Base-by-base conservation (phyloP, 2,797 vertebrate genomes). In the Gouania willdenowi region DNA sequence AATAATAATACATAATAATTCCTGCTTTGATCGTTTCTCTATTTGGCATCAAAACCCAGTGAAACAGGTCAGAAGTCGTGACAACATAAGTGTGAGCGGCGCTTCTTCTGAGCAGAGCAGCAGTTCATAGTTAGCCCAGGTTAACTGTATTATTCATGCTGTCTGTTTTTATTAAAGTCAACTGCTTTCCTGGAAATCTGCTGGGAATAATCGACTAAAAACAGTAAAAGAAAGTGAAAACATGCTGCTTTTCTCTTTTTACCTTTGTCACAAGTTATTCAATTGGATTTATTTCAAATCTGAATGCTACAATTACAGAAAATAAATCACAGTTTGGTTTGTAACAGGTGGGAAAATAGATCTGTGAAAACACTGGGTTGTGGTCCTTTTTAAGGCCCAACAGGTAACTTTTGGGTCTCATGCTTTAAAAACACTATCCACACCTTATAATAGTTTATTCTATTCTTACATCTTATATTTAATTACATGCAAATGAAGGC, bases 61-160 rank as follows among this genome's bases (percentile, higher is more conserved):
- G 31, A 20, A 70, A 36, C 35, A 53, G 65, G 67, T 76, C 71
- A 76, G 49, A 50, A 52, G 67, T 55, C 54, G 71, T 75, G 70
- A 67, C 71, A 78, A 47, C 61, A 53, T 58, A 55, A 67, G 65
- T 55, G 65, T 24, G 48, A 54, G 48, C 45, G 28, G 62, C 64
- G 2, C 63, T 30, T 67, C 53, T 8, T 41, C 37, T 17, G 58
- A 64, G 29, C 30, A 4, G 45, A 26, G 40, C 71, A 49, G 63
- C 52, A 51, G 69, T 65, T 72, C 76, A 46, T 32, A 71, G 69
- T 64, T 62, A 54, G 72, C 58, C 43, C 31, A 64, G 74, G 67
- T 79, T 68, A 67, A 78, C 66, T 48, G 54, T 70, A 73, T 77
- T 78, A 77, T 81, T 78, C 63, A 67, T 46, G 64, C 74, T 73